Evolutionary conservation across 2,888 invertebrate genomes (phyloP).

Genomic region (Catocala fraxini): DNA sequence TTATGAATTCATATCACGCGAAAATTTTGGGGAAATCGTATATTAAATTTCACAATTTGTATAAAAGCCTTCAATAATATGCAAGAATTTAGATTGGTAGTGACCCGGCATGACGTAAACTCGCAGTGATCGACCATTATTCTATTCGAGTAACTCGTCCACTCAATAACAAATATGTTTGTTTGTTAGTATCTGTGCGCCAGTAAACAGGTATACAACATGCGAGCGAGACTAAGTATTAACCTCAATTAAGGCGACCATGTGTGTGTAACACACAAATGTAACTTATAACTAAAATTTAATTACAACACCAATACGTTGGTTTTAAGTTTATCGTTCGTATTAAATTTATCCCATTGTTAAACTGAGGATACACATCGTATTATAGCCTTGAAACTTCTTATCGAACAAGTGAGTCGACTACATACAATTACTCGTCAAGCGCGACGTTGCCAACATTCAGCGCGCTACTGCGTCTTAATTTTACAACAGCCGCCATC

Average conservation of each 20-base stretch:
- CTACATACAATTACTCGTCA: constrained; percentile 68
- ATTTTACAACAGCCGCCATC: constrained; percentile 80
- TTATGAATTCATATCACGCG: constrained; percentile 15
- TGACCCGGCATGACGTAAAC: constrained; percentile 29
- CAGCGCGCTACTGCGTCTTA: constrained; percentile 80
- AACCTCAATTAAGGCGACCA: constrained; percentile 59
- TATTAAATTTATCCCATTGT: constrained; percentile 76
- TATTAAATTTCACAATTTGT: constrained; percentile 15
- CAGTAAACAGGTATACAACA: constrained; percentile 45
- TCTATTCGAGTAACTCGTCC: constrained; percentile 43
- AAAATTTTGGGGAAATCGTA: constrained; percentile 15
- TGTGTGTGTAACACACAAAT: constrained; percentile 49
- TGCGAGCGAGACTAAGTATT: constrained; percentile 45
- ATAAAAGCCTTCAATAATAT: constrained; percentile 25
- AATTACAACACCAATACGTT: constrained; percentile 54
- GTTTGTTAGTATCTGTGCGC: constrained; percentile 43
- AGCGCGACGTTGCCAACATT: constrained; percentile 84
- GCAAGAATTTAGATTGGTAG: constrained; percentile 23
- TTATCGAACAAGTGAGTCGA: constrained; percentile 83
- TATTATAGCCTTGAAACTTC: constrained; percentile 83
- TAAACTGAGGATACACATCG: constrained; percentile 72
- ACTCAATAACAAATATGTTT: constrained; percentile 48
- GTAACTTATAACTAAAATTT: constrained; percentile 46
- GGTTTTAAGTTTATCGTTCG: constrained; percentile 60
- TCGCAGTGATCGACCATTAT: constrained; percentile 35